A percentile compares a stretch with the other conserved stretches of the same genome.
Conservation (phyloP, 2,113 vertebrate genomes). For the Corapipo altera region DNA sequence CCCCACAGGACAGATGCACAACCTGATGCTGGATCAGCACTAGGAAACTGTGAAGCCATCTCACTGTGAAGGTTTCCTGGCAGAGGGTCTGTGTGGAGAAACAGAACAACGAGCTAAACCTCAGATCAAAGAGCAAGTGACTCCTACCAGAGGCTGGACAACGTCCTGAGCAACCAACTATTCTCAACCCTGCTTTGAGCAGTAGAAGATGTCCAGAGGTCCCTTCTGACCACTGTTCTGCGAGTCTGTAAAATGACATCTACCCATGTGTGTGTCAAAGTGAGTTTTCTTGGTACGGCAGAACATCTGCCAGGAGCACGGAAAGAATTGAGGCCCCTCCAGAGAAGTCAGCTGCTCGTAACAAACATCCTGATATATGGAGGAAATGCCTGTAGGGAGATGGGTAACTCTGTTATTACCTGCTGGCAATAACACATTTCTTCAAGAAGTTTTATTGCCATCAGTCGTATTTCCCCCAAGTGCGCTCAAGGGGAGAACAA, state of each 20-base stretch:
- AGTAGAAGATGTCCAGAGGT: neutral
- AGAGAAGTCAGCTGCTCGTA: neutral
- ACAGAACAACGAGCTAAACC: neutral
- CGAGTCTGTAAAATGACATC: neutral
- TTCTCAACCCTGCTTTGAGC: neutral
- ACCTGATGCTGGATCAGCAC: neutral
- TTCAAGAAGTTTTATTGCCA: slow-evolving; percentile 8
- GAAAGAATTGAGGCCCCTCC: neutral
- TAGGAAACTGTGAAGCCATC: neutral
- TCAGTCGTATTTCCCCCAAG: slow-evolving; percentile 30
- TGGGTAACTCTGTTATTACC: neutral
- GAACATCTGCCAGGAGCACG: neutral
- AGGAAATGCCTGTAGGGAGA: neutral
- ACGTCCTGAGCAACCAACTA: neutral
- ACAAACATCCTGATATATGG: neutral
- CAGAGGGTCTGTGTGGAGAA: neutral
- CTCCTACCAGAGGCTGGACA: neutral
- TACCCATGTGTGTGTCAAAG: neutral
- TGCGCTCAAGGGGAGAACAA: neutral
- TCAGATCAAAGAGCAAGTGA: neutral
- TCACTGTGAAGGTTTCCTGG: neutral
- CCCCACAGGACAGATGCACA: neutral
- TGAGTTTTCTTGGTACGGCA: neutral
- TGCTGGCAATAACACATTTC: slow-evolving; percentile 20
- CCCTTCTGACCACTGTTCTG: neutral